Conservation (phyloP, 2,797 vertebrate species). For the Squalus acanthias region DNA sequence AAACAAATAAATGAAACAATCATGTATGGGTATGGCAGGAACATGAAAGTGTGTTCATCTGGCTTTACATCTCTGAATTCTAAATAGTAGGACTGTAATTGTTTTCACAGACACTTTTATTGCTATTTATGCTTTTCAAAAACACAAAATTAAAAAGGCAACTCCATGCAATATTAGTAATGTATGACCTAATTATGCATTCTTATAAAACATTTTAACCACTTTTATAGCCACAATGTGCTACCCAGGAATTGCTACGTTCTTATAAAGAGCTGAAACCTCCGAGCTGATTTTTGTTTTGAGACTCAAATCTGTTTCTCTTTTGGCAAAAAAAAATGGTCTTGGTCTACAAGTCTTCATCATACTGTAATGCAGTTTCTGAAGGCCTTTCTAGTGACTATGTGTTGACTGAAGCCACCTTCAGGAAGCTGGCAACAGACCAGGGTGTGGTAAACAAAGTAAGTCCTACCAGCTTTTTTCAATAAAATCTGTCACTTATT, state of each 20-base stretch:
- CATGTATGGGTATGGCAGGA: background rate
- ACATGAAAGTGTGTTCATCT: background rate
- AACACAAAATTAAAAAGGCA: background rate
- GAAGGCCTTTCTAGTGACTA: background rate
- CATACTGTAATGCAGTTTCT: background rate
- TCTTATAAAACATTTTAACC: slow-evolving; percentile 39
- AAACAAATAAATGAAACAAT: slow-evolving; percentile 2
- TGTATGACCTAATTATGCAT: slow-evolving; percentile 30
- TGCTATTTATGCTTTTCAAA: background rate
- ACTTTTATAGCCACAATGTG: slow-evolving; percentile 49
- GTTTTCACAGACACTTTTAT: background rate
- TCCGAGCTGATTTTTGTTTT: slow-evolving; percentile 53
- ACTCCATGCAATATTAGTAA: slow-evolving; percentile 17
- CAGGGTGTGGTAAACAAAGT: slow-evolving; percentile 71
- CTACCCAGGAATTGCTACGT: slow-evolving; percentile 49
- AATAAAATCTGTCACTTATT: background rate
- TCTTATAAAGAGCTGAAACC: slow-evolving; percentile 51
- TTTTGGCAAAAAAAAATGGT: background rate
- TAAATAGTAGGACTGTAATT: background rate
- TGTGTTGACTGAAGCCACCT: slow-evolving; percentile 77
- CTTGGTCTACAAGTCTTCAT: background rate
- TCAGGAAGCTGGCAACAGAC: slow-evolving; percentile 83
- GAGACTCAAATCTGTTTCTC: slow-evolving; percentile 47
- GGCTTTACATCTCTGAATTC: background rate
- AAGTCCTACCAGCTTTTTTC: slow-evolving; percentile 48